A percentile compares a stretch with the other conserved stretches of the same genome.
These are phyloP conservation scores for Theodoxus fluviatilis DNA, from an alignment of 2,888 invertebrate genomes.

Conservation along the genomic window DNA sequence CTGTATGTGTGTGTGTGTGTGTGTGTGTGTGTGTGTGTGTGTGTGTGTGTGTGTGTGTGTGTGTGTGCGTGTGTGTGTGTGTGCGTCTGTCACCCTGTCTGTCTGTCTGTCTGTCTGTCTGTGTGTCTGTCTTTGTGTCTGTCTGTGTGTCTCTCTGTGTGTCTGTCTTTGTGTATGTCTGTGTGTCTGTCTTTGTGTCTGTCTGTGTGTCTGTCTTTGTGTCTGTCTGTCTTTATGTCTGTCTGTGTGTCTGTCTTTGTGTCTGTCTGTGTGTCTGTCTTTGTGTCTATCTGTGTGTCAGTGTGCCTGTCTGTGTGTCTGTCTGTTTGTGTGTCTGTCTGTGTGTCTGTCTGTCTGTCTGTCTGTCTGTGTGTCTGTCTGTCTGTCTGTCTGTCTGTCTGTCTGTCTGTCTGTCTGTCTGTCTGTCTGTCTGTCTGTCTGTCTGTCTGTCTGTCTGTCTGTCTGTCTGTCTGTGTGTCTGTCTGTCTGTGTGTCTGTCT, in stretches of 20 bases:
- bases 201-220: background rate
- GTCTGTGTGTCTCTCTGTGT: background rate
- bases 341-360: background rate
- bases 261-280: background rate
- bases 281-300: slow-evolving; percentile 3
- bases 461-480: background rate
- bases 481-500: slow-evolving; percentile 9
- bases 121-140: background rate
- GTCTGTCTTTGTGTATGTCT: background rate
- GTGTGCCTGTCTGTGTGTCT: background rate
- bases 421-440: background rate
- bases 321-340: background rate
- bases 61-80: background rate
- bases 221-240: background rate
- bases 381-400: background rate
- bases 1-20: background rate
- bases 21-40: slow-evolving; percentile 6
- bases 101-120: background rate
- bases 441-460: background rate
- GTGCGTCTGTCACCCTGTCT: background rate
- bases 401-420: background rate
- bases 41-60: background rate
- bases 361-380: background rate
- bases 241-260: background rate
- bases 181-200: background rate